Conservation (phyloP, 1,140 invertebrate genomes). For the Tetramorium parvispinum region DNA sequence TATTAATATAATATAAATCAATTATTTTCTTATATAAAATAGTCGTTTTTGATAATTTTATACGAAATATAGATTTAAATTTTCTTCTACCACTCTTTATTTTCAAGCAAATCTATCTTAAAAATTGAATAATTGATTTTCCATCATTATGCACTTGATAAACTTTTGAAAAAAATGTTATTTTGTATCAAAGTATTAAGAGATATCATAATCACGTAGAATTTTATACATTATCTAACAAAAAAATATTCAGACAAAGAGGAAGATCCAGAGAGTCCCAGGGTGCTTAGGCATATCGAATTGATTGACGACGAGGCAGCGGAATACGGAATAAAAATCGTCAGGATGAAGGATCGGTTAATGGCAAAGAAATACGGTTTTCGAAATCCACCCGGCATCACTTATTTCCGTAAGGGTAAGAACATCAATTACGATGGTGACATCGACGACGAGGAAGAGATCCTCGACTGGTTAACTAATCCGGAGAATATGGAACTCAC, state of each 20-base stretch:
- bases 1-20: neutral
- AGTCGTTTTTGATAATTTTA: neutral
- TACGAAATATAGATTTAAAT: neutral
- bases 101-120: no score
- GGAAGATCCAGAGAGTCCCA: conserved; percentile 92
- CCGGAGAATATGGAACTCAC: conserved; percentile 97
- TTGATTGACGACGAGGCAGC: conserved; percentile 96
- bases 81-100: no score
- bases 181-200: neutral
- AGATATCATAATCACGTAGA: neutral
- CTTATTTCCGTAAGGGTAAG: conserved; percentile 96
- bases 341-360: conserved; percentile 94
- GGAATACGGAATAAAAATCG: conserved; percentile 96
- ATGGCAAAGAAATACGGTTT: conserved; percentile 98
- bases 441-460: conserved; percentile 96
- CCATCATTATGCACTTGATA: neutral
- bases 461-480: conserved; percentile 97
- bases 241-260: conserved; percentile 89
- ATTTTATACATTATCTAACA: conserved; percentile 2
- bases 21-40: neutral
- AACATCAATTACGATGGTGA: conserved; percentile 97
- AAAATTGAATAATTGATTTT: neutral
- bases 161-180: neutral
- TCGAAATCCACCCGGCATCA: conserved; percentile 94
- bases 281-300: conserved; percentile 93